A percentile compares a stretch with the other conserved stretches of the same genome.
Evolutionary conservation across 92 coral and sea anemone genomes (phyloP).

Genomic region (Blastomussa wellsi): DNA sequence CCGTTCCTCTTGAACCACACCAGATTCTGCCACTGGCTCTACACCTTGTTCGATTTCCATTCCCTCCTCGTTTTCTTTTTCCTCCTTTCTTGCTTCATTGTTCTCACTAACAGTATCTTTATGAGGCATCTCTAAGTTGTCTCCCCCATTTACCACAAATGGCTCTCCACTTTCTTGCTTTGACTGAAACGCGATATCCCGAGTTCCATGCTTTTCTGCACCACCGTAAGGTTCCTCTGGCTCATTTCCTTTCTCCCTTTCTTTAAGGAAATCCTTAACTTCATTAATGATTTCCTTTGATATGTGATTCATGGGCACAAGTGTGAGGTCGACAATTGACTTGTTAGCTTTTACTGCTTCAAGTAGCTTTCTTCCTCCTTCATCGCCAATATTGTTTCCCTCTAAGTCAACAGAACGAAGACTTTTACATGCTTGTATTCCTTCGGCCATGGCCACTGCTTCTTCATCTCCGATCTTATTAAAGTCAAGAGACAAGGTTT

Average conservation of each 20-base stretch:
- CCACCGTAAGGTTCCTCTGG: background rate
- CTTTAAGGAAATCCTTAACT: slow-evolving; percentile 76
- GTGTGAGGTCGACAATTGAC: slow-evolving; percentile 81
- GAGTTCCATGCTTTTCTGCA: background rate
- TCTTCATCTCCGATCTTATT: slow-evolving; percentile 87
- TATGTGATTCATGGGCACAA: slow-evolving; percentile 93
- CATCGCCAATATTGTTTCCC: slow-evolving; percentile 90
- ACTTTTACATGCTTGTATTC: slow-evolving; percentile 68
- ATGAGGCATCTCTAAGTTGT: background rate
- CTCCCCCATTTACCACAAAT: background rate
- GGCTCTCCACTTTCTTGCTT: background rate
- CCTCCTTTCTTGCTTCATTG: background rate
- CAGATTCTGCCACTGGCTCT: background rate
- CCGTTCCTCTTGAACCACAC: background rate
- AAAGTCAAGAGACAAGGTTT: slow-evolving; percentile 83
- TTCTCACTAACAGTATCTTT: background rate
- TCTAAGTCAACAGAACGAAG: slow-evolving; percentile 94
- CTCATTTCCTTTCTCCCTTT: slow-evolving; percentile 59
- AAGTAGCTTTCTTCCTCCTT: slow-evolving; percentile 80
- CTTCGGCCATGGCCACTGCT: slow-evolving; percentile 82
- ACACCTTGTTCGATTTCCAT: slow-evolving; percentile 4
- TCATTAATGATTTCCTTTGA: slow-evolving; percentile 73
- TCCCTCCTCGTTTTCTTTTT: background rate
- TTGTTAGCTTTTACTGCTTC: slow-evolving; percentile 82
- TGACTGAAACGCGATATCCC: background rate